A percentile compares a stretch with the other conserved stretches of the same genome.
Conservation (phyloP, 1,140 invertebrate species). For the Scylla paramamosain region DNA sequence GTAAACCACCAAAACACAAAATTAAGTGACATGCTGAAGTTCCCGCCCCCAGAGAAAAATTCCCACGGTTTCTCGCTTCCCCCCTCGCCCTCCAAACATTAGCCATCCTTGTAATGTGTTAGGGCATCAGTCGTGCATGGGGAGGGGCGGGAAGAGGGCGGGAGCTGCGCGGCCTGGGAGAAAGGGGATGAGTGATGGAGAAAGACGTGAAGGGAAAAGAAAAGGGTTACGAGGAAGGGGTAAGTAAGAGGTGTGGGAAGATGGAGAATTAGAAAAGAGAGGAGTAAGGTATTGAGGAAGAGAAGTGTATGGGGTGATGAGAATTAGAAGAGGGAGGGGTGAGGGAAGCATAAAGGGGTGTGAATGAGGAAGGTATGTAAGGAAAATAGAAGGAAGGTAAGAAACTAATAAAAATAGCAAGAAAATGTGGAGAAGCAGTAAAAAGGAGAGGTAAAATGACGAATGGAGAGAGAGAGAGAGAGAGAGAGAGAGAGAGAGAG, state of each 20-base stretch:
- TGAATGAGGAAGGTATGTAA: background rate
- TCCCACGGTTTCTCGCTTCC: background rate
- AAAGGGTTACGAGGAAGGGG: background rate
- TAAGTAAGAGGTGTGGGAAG: background rate
- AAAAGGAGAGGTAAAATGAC: background rate
- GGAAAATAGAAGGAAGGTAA: background rate
- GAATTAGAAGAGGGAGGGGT: background rate
- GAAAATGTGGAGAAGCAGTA: background rate
- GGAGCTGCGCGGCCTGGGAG: background rate
- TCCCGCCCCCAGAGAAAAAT: background rate
- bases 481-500: conserved; percentile 39
- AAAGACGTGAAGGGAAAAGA: background rate
- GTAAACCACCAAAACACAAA: background rate
- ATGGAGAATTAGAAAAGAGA: background rate
- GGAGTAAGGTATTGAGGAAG: background rate
- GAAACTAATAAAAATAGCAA: too few species aligned
- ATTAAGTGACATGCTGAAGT: background rate
- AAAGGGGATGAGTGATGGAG: background rate
- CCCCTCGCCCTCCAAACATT: background rate
- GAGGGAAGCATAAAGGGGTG: background rate
- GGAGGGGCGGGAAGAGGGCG: background rate
- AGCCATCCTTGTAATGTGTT: background rate
- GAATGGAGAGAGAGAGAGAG: background rate
- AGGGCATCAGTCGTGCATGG: background rate
- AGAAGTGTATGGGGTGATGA: background rate